Conservation (phyloP, 2,888 invertebrate species). For the Melieria picta region DNA sequence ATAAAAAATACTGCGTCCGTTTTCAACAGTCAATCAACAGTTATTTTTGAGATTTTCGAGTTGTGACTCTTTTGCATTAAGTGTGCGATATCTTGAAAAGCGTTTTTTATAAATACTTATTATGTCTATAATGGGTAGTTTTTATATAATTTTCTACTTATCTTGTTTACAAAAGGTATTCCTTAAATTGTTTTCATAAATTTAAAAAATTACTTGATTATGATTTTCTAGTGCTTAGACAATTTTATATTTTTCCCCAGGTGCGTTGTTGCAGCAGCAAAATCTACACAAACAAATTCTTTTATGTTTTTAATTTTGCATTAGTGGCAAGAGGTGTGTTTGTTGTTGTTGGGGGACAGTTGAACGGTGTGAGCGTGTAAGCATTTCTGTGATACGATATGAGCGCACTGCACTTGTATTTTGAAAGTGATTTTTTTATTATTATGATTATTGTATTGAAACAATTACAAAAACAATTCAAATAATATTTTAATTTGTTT, state of each 20-base stretch:
- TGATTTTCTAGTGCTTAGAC: not conserved
- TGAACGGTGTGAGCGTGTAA: conserved; percentile 42
- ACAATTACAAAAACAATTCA: not conserved
- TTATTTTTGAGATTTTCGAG: too few species aligned
- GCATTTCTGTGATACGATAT: conserved; percentile 67
- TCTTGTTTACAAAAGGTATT: not conserved
- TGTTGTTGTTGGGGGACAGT: not conserved
- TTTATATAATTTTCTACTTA: not conserved
- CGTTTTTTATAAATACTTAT: not conserved
- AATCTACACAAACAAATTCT: not conserved
- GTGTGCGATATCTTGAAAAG: not conserved
- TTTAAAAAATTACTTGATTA: not conserved
- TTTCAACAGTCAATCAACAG: too few species aligned
- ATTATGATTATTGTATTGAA: conserved; percentile 7
- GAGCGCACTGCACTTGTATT: conserved; percentile 48
- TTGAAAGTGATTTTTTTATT: conserved; percentile 23
- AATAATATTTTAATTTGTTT: too few species aligned
- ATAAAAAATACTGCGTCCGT: too few species aligned
- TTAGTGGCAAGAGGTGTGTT: not conserved
- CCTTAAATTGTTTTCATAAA: not conserved
- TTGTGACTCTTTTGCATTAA: too few species aligned
- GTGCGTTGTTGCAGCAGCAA: not conserved
- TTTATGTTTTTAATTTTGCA: not conserved
- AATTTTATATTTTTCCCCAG: not conserved
- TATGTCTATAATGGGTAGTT: not conserved